A percentile compares a stretch with the other conserved stretches of the same genome.
Evolutionary conservation across 2,888 invertebrate species (phyloP).

Genomic region (Tanaodytes sp.): DNA sequence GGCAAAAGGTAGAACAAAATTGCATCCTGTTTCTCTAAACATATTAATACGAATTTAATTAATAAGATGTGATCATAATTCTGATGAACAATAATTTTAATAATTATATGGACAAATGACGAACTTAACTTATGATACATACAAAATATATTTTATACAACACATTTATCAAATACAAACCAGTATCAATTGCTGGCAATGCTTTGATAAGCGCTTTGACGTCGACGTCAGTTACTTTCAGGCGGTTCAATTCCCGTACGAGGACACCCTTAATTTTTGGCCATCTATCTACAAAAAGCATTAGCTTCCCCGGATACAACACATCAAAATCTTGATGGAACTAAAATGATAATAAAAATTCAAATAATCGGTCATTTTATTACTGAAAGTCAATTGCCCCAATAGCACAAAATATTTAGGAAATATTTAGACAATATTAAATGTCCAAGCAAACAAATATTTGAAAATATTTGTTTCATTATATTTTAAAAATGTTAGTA

Average conservation of each 20-base stretch:
- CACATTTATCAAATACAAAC: neutral
- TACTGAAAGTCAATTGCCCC: no score
- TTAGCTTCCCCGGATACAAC: neutral
- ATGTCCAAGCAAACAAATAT: no score
- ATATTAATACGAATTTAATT: neutral
- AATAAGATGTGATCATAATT: no score
- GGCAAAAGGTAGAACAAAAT: conserved; percentile 5
- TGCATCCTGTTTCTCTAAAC: conserved; percentile 4
- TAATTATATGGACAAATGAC: neutral
- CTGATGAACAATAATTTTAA: neutral
- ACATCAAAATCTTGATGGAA: neutral
- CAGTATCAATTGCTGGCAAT: neutral
- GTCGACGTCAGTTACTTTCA: conserved; percentile 5
- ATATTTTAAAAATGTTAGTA: no score
- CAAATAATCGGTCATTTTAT: neutral
- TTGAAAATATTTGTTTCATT: no score
- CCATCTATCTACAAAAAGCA: conserved; percentile 5
- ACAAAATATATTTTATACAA: no score
- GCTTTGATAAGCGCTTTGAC: conserved; percentile 1
- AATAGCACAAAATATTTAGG: no score
- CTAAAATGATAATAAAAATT: neutral
- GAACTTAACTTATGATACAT: no score
- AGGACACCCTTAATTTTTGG: conserved; percentile 1
- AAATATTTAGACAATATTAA: no score
- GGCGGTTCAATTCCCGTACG: neutral